Conservation (phyloP, 2,888 invertebrate species). For the Cheilosia vulpina region DNA sequence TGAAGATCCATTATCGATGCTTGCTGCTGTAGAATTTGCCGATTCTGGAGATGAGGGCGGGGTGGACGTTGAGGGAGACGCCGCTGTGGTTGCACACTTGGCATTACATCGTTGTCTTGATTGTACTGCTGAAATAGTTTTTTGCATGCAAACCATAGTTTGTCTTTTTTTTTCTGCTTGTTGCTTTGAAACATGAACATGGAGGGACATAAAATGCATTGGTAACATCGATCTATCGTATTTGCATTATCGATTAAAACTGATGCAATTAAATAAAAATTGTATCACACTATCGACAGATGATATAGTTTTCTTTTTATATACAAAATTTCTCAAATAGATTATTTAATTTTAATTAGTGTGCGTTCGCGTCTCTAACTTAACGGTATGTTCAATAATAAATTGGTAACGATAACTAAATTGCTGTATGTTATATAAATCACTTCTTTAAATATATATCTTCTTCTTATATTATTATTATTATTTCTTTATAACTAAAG, state of each 20-base stretch:
- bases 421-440: slow-evolving; percentile 49
- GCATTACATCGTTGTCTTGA: slow-evolving; percentile 78
- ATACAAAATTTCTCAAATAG: background rate
- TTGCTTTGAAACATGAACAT: slow-evolving; percentile 84
- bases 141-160: slow-evolving; percentile 84
- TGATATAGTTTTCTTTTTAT: slow-evolving; percentile 44
- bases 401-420: slow-evolving; percentile 27
- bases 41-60: slow-evolving; percentile 77
- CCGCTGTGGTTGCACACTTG: slow-evolving; percentile 81
- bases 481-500: slow-evolving; percentile 41
- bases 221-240: slow-evolving; percentile 84
- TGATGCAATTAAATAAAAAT: slow-evolving; percentile 77
- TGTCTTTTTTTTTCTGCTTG: slow-evolving; percentile 80
- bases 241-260: slow-evolving; percentile 82
- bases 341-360: slow-evolving; percentile 42
- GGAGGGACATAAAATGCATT: slow-evolving; percentile 84
- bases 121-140: slow-evolving; percentile 79
- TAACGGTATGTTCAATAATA: slow-evolving; percentile 26
- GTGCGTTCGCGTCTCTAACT: slow-evolving; percentile 51
- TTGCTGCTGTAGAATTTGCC: slow-evolving; percentile 1
- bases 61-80: slow-evolving; percentile 81
- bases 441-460: slow-evolving; percentile 44
- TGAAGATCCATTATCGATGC: slow-evolving; percentile 28
- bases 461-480: slow-evolving; percentile 12
- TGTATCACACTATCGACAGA: slow-evolving; percentile 73